Percentiles rank a stretch among this genome's conserved stretches.
Evolutionary conservation across 2,888 invertebrate species (phyloP).

Genomic region (Rugalucina vietnamica): DNA sequence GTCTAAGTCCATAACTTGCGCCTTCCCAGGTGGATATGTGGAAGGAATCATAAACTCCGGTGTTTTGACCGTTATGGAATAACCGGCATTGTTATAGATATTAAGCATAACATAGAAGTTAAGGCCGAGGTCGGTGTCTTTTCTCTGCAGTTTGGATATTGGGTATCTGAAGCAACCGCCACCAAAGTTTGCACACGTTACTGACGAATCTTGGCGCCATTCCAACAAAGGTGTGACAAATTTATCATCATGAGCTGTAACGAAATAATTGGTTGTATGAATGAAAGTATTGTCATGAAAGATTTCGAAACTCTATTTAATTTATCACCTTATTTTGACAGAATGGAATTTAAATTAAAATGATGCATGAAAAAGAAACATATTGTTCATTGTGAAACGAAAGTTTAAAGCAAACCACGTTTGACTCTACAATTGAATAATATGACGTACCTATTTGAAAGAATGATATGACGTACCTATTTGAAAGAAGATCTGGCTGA

Average conservation of each 20-base stretch:
- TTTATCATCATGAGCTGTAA: not conserved
- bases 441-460: no score
- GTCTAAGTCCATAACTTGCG: conserved; percentile 45
- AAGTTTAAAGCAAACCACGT: no score
- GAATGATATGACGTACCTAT: no score
- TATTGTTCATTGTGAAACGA: no score
- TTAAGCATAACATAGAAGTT: conserved; percentile 30
- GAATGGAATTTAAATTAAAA: no score
- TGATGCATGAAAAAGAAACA: no score
- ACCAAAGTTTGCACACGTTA: not conserved
- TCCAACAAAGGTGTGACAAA: conserved; percentile 30
- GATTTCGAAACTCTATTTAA: no score
- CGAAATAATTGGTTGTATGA: no score
- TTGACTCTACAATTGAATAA: no score
- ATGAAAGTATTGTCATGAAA: no score
- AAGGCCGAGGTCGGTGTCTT: conserved; percentile 21
- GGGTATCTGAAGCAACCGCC: conserved; percentile 52
- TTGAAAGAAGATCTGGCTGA: not conserved
- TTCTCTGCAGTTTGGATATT: conserved; percentile 13
- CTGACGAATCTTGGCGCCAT: conserved; percentile 37
- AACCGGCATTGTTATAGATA: conserved; percentile 59
- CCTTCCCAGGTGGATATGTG: conserved; percentile 33
- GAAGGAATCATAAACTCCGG: conserved; percentile 40
- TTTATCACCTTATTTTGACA: no score
- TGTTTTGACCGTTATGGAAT: conserved; percentile 36